Evolutionary conservation across 2,797 vertebrate species (phyloP).

Genomic region (Hyperoplus lanceolatus): DNA sequence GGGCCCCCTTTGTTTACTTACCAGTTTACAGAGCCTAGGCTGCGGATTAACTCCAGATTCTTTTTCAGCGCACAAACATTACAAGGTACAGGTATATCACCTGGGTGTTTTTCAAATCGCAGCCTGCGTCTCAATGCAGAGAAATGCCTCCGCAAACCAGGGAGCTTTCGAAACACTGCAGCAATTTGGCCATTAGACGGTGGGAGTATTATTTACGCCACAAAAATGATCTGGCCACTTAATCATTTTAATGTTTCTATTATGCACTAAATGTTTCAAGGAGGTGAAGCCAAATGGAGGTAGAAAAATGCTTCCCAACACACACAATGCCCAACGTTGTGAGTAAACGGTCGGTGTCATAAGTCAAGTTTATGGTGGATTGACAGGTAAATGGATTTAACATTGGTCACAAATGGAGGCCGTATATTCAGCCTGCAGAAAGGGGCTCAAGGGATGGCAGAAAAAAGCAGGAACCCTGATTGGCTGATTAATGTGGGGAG

Average conservation of each 20-base stretch:
- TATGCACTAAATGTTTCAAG: conserved; percentile 65
- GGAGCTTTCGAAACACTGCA: conserved; percentile 42
- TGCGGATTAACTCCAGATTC: too few relatives aligned
- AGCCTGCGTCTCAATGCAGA: conserved; percentile 23
- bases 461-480: conserved; percentile 34
- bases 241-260: conserved; percentile 76
- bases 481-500: conserved; percentile 36
- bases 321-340: conserved; percentile 41
- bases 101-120: conserved; percentile 50
- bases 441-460: conserved; percentile 49
- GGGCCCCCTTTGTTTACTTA: too few relatives aligned
- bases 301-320: conserved; percentile 53
- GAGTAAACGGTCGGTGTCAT: conserved; percentile 39
- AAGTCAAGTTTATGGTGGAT: conserved; percentile 69
- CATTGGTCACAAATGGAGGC: conserved; percentile 66
- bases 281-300: conserved; percentile 62
- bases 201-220: conserved; percentile 61
- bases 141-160: conserved; percentile 24
- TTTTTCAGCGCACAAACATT: too few relatives aligned
- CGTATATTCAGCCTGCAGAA: conserved; percentile 59
- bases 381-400: conserved; percentile 74
- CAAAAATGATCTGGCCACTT: conserved; percentile 65
- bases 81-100: conserved; percentile 29
- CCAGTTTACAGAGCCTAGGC: too few relatives aligned
- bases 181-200: conserved; percentile 48